A percentile compares a stretch with the other conserved stretches of the same genome.
phyloP scores from a whole-genome alignment of 2,113 vertebrate genomes.

The Stegastes partitus region DNA sequence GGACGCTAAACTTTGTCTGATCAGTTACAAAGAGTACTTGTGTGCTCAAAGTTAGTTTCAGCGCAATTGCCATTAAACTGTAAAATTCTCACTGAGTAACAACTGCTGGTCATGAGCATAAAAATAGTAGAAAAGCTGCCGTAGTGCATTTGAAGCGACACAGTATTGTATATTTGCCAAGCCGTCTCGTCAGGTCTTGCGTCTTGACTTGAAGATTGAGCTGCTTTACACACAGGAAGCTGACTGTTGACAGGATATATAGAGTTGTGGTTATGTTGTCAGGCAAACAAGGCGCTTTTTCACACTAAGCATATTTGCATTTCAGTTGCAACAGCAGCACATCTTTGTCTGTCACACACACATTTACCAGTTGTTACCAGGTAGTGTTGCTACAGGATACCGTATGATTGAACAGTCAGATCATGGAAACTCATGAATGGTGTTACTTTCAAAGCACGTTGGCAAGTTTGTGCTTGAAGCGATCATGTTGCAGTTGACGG shows the following conservation, averaged over 20 bases:
- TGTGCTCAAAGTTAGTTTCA: background rate
- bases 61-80: background rate
- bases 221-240: conserved; percentile 76
- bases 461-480: background rate
- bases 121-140: background rate
- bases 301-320: conserved; percentile 63
- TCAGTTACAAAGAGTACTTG: background rate
- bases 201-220: background rate
- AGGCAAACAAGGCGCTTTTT: conserved; percentile 50
- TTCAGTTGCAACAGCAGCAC: conserved; percentile 44
- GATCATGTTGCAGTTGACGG: background rate
- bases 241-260: conserved; percentile 82
- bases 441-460: background rate
- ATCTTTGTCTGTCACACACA: conserved; percentile 49
- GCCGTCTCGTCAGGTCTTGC: background rate
- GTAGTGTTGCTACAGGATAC: conserved; percentile 19
- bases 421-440: conserved; percentile 30
- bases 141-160: background rate
- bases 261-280: conserved; percentile 77
- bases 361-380: conserved; percentile 39
- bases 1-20: background rate
- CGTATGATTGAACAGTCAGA: background rate
- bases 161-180: background rate
- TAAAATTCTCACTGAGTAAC: background rate
- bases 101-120: background rate